A percentile compares a stretch with the other conserved stretches of the same genome.
phyloP scores from a whole-genome alignment of 2,888 invertebrate species.

The Thereva nobilitata region DNA sequence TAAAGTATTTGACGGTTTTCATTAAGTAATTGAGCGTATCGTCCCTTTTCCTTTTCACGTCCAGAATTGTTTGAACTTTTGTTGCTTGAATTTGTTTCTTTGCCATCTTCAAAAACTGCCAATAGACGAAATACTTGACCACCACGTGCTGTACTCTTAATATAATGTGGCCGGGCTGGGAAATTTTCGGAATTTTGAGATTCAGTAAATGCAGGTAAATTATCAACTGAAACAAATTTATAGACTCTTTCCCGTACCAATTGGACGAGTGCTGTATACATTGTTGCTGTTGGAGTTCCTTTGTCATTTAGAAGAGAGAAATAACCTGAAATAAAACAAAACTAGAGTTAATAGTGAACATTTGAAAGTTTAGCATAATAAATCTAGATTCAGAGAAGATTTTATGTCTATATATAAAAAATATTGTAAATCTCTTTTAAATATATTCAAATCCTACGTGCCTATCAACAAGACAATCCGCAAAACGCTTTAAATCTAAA shows the following conservation, averaged over 20 bases:
- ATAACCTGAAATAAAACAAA: constrained; percentile 62
- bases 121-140: constrained; percentile 74
- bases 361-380: too few relatives aligned
- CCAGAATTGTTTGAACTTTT: constrained; percentile 45
- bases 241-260: constrained; percentile 69
- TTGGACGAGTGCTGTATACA: constrained; percentile 68
- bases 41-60: constrained; percentile 59
- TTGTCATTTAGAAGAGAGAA: constrained; percentile 71
- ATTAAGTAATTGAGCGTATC: constrained; percentile 75
- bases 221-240: constrained; percentile 58
- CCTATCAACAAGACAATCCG: too few relatives aligned
- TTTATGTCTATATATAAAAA: too few relatives aligned
- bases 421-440: too few relatives aligned
- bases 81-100: constrained; percentile 47
- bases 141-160: constrained; percentile 71
- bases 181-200: constrained; percentile 50
- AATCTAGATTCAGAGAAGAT: too few relatives aligned
- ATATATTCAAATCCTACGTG: too few relatives aligned
- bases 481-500: too few relatives aligned
- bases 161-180: constrained; percentile 60
- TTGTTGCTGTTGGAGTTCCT: constrained; percentile 68
- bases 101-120: constrained; percentile 75
- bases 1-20: constrained; percentile 74
- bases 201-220: constrained; percentile 57
- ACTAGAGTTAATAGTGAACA: neutral